Evolutionary conservation across 2,113 vertebrate species (phyloP).

Genomic region (Centrocercus urophasianus): DNA sequence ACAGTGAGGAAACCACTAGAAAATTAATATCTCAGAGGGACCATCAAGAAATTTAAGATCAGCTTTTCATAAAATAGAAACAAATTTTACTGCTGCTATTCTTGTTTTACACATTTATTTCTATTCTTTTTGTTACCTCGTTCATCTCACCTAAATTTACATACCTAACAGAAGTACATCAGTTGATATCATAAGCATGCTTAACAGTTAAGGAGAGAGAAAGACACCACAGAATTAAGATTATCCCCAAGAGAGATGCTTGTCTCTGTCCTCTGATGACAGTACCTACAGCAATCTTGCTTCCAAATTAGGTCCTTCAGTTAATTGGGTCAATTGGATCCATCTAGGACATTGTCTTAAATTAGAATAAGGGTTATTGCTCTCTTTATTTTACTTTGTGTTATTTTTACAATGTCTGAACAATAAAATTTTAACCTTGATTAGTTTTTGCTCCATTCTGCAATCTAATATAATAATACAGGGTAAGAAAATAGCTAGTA

Average conservation of each 20-base stretch:
- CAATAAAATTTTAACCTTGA: not conserved
- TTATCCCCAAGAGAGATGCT: not conserved
- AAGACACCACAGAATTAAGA: not conserved
- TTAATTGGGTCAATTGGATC: conserved; percentile 48
- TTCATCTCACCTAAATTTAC: not conserved
- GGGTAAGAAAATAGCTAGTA: conserved; percentile 15
- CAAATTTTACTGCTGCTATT: not conserved
- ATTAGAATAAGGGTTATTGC: not conserved
- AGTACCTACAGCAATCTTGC: not conserved
- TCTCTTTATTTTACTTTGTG: not conserved
- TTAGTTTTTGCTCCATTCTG: not conserved
- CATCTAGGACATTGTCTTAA: conserved; percentile 13
- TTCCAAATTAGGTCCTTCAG: conserved; percentile 25
- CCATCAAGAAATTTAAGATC: not conserved
- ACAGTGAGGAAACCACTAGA: accelerated
- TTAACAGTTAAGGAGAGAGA: not conserved
- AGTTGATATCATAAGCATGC: not conserved
- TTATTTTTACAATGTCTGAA: not conserved
- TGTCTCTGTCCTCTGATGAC: not conserved
- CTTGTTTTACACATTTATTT: not conserved
- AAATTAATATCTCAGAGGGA: not conserved
- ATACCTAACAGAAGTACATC: not conserved
- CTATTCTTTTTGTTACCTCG: not conserved
- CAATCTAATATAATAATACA: not conserved
- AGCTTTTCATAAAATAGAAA: not conserved